Conservation (phyloP, 2,888 invertebrate genomes). For the Gisinianus flammeolus region DNA sequence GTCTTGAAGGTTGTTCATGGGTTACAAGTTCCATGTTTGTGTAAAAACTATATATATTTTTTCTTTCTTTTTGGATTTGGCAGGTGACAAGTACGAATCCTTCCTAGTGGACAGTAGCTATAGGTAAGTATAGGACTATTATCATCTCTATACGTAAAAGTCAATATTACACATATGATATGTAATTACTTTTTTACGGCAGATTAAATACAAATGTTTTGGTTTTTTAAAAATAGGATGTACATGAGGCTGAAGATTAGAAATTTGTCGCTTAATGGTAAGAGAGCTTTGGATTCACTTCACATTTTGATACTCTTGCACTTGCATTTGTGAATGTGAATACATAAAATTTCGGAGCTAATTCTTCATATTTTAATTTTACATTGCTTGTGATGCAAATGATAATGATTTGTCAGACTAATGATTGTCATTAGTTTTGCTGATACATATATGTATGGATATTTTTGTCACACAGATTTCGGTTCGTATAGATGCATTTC, state of each 20-base stretch:
- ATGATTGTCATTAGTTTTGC: too few species aligned
- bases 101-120: constrained; percentile 82
- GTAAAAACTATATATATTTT: constrained; percentile 5
- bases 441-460: too few species aligned
- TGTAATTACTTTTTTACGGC: neutral
- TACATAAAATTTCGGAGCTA: too few species aligned
- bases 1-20: neutral
- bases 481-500: constrained; percentile 70
- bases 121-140: constrained; percentile 63
- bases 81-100: constrained; percentile 88
- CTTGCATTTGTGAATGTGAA: too few species aligned
- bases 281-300: too few species aligned
- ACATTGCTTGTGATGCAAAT: too few species aligned
- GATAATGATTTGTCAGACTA: too few species aligned
- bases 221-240: constrained; percentile 62
- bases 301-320: too few species aligned
- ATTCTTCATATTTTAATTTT: too few species aligned
- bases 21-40: neutral
- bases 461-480: constrained; percentile 80
- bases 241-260: constrained; percentile 90
- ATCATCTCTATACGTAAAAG: too few species aligned
- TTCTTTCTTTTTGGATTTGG: constrained; percentile 57
- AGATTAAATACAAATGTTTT: too few species aligned
- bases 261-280: constrained; percentile 75
- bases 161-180: neutral